Evolutionary conservation across 1,140 invertebrate genomes (phyloP), one percentile per base, ranked within the genome.

Genomic region (Battus philenor): DNA sequence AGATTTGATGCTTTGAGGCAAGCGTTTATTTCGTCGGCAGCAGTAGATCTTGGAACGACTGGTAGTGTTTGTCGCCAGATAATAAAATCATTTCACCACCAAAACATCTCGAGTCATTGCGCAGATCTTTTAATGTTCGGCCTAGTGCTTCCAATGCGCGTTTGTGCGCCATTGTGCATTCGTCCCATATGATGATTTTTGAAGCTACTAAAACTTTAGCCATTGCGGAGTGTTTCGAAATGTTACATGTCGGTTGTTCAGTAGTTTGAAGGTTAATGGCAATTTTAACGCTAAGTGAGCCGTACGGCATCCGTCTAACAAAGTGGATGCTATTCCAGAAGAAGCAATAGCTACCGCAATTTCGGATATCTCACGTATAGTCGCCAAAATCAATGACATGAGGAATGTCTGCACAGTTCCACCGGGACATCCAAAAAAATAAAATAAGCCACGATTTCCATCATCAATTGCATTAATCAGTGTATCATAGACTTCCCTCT

Each of bases 41-140:
- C 39, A 12, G 73, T 87, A 53, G 53, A 66, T 63, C 70, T 48
- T 26, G 59, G 49, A 38, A 84, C 68, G 3, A 87, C 68, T 20
- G 85, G 79, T 29, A 88, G 54, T 20, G 65, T 87, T 69, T 89
- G 80, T 88, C 81, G 22, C 84, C 84, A 45, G 74, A 50, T 17
- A 86, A 59, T 26, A 87, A 36, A 53, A 88, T 48, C 16, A 77
- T 56, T 24, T 52, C 32, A 54, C 68, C 48, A 16, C 36, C 48
- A 63, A 60, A 74, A 56, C 13, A 43, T 31, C 27, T 56, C 49
- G 47, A 5, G 34, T 72, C 61, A 9, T 52, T 38, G 8, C 57
- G 51, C 7, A 84, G 33, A 74, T 84, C 68, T 69, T 72, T 36
- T 10, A 86, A 47, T 7, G 61, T 68, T 56, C 68, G 33, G 49